Base-by-base conservation (phyloP, 2,113 vertebrate genomes). In the Callaeas wilsoni region DNA sequence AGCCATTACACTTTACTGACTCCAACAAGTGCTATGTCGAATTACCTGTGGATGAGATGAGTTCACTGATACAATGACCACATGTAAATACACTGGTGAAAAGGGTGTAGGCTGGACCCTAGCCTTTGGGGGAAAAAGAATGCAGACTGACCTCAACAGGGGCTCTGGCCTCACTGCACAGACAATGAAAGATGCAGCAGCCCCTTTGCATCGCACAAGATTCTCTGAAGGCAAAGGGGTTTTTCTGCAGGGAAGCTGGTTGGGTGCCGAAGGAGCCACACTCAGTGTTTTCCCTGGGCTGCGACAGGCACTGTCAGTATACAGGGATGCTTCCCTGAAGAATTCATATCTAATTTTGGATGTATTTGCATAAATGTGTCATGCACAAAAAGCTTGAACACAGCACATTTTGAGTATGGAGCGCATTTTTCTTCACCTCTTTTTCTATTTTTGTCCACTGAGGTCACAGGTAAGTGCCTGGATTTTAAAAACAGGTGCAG, bases 1-100 rank as follows among this genome's bases (percentile, higher is more conserved):
- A 89, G 79, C 15, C 39, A n/a, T 56, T 19, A 13, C 5, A 46
- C 14, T 73, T 78, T 68, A 57, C 29, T 19, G n/a, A 41, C 16
- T 65, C 52, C 35, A 77, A 7, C 9, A 39, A 0, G 1, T 14
- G 53, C 35, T 25, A 2, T 44, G 41, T 19, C 2, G 3, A 33
- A 46, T 35, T 32, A 70, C 13, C 52, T 12, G 37, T 20, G 33
- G 41, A 19, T 35, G 16, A 84, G 33, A 22, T 1, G 9, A 67
- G 16, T n/a, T 75, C 56, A 81, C 17, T 17, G n/a, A n/a, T 18
- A 67, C 0, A 2, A 56, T 16, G 32, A 63, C 4, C 26, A 78
- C 37, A 53, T 39, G 53, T 3, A 69, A 76, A 69, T 7, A 44
- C 4, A 5, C 8, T 33, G 39, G 14, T 63, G 56, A 65, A 84